phyloP scores from a whole-genome alignment of 2,113 vertebrate genomes.

The Mesocricetus auratus region DNA sequence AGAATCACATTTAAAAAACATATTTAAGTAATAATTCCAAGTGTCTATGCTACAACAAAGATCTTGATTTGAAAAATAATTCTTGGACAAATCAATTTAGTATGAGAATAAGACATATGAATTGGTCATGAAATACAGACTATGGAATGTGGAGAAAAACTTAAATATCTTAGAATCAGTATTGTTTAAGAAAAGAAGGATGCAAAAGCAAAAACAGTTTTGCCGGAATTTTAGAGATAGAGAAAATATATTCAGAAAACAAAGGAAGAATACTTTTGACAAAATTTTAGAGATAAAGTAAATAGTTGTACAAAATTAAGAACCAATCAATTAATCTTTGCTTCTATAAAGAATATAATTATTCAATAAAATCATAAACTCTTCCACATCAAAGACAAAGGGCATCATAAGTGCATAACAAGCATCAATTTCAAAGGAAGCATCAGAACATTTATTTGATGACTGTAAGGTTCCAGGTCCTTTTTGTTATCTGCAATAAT shows the following conservation, averaged over 20 bases:
- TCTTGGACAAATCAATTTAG: neutral
- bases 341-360: neutral
- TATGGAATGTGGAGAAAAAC: no score
- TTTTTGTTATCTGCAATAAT: neutral
- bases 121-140: neutral
- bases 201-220: neutral
- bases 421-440: neutral
- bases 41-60: neutral
- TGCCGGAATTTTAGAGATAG: neutral
- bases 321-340: neutral
- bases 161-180: neutral
- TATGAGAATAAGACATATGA: neutral
- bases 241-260: neutral
- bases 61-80: neutral
- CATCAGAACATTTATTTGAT: neutral
- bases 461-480: neutral
- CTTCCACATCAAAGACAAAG: neutral
- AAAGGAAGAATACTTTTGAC: neutral
- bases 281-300: neutral
- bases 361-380: neutral
- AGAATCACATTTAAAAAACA: neutral
- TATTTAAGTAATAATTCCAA: neutral
- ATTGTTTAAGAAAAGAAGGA: neutral
- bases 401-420: no score
- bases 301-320: neutral